Evolutionary conservation across 2,888 invertebrate genomes (phyloP).

Genomic region (Silvanus unidentatus): DNA sequence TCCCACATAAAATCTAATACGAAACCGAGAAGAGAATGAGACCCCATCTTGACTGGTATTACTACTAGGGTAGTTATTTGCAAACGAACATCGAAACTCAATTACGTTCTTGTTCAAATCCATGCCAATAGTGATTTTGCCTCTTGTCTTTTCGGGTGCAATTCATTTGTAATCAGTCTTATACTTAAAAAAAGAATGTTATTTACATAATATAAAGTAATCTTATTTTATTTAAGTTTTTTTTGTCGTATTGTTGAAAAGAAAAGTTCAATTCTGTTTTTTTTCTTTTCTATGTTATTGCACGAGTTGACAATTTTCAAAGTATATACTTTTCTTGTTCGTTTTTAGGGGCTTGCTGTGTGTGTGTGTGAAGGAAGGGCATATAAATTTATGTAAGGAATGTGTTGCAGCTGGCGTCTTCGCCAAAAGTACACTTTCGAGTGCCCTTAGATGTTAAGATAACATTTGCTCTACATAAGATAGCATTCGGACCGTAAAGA

Average conservation of each 20-base stretch:
- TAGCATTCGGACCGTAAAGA: slow-evolving; percentile 5
- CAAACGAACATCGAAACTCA: slow-evolving; percentile 26
- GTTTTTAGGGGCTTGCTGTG: too few species aligned
- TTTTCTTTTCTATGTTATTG: background rate
- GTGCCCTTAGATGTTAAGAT: too few species aligned
- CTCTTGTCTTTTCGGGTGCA: slow-evolving; percentile 7
- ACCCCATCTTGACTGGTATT: too few species aligned
- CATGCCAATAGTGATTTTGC: slow-evolving; percentile 18
- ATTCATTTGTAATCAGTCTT: slow-evolving; percentile 8
- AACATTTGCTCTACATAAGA: slow-evolving; percentile 2
- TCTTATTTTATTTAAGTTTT: too few species aligned
- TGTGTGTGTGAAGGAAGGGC: slow-evolving; percentile 1
- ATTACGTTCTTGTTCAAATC: slow-evolving; percentile 24
- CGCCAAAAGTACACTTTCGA: background rate
- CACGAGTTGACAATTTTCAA: slow-evolving; percentile 9
- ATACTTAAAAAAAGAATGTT: background rate
- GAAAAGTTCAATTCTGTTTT: background rate
- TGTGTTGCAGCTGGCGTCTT: slow-evolving; percentile 6
- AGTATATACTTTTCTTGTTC: slow-evolving; percentile 1
- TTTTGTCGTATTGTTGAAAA: too few species aligned
- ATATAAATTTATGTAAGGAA: slow-evolving; percentile 6
- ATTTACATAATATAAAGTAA: background rate
- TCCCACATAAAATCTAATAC: too few species aligned
- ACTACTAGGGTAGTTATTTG: background rate
- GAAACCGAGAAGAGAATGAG: too few species aligned